phyloP scores from a whole-genome alignment of 2,797 vertebrate species.

The Periophthalmus magnuspinnatus region DNA sequence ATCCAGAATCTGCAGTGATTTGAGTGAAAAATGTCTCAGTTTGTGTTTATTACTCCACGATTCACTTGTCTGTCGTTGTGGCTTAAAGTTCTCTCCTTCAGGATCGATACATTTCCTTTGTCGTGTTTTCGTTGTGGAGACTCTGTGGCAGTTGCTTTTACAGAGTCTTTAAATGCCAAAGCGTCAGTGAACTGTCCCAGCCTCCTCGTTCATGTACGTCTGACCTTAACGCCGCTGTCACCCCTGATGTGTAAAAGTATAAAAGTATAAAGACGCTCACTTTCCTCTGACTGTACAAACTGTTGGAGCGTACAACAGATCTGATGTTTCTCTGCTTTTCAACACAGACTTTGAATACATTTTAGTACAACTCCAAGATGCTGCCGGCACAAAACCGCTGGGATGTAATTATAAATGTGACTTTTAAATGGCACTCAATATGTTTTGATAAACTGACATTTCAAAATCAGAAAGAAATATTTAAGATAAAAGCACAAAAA shows the following conservation, averaged over 20 bases:
- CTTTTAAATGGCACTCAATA: constrained; percentile 65
- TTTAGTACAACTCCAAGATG: neutral
- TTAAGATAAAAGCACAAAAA: constrained; percentile 48
- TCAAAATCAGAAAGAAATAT: constrained; percentile 52
- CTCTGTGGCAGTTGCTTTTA: neutral
- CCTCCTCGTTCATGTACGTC: neutral
- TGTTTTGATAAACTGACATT: constrained; percentile 56
- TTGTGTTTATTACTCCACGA: no score
- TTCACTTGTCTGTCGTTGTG: no score
- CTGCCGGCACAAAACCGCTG: neutral
- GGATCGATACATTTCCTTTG: neutral
- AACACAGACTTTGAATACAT: neutral
- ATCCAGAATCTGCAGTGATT: neutral
- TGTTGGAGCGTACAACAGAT: neutral
- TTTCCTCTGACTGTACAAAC: neutral
- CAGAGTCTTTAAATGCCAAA: constrained; percentile 1
- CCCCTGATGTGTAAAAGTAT: no score
- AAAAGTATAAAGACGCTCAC: neutral
- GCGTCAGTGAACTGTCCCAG: neutral
- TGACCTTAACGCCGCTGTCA: neutral
- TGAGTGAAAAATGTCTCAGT: neutral
- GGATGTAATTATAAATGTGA: constrained; percentile 11
- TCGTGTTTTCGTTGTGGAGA: neutral
- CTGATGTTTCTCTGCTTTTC: neutral
- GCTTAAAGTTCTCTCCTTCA: neutral